Evolutionary conservation across 2,888 invertebrate species (phyloP).

Genomic region (Platynereis dumerilii): DNA sequence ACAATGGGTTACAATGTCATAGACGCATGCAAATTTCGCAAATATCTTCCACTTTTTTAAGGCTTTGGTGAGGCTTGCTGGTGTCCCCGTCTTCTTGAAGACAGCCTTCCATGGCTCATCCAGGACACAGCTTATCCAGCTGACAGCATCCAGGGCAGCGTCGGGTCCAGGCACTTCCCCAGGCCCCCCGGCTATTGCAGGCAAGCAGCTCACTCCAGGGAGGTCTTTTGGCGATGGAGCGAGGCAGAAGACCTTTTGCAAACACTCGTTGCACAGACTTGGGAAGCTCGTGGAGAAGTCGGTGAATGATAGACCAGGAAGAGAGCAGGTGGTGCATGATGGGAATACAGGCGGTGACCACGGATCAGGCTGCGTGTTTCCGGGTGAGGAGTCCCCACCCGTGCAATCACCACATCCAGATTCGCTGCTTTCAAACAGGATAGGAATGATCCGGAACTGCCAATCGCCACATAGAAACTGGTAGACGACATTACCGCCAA

Average conservation of each 20-base stretch:
- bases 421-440: neutral
- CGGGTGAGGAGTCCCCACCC: neutral
- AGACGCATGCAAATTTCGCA: neutral
- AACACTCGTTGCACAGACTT: neutral
- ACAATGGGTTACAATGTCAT: neutral
- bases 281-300: neutral
- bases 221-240: neutral
- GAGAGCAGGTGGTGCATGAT: no score
- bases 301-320: neutral
- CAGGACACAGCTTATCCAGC: neutral
- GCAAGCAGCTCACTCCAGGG: neutral
- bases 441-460: neutral
- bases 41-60: neutral
- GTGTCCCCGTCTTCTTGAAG: neutral
- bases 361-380: no score
- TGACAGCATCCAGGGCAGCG: neutral
- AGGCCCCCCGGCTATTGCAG: neutral
- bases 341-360: no score
- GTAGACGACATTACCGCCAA: neutral
- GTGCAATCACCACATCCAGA: neutral
- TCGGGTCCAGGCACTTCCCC: neutral
- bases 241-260: neutral
- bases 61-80: neutral
- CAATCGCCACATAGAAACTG: constrained; percentile 13
- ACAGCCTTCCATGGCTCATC: neutral